Conservation (phyloP, 2,113 vertebrate genomes). For the Oreochromis aureus region DNA sequence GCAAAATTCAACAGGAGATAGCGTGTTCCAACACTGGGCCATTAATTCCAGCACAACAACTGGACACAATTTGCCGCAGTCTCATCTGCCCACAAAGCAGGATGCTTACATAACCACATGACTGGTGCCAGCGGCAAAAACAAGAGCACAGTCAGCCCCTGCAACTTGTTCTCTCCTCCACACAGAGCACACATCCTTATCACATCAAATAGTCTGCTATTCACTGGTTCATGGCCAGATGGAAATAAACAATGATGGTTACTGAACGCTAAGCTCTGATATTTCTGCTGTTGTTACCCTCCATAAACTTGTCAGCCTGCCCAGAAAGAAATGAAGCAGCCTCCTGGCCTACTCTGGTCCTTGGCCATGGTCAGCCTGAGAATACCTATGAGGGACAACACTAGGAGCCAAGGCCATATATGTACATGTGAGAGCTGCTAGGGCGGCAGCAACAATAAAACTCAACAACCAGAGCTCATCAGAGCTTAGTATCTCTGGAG, state of each 20-base stretch:
- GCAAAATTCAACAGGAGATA: constrained; percentile 7
- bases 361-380: neutral
- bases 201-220: constrained; percentile 14
- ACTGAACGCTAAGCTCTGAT: neutral
- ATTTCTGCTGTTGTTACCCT: neutral
- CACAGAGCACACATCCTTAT: constrained; percentile 35
- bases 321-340: constrained; percentile 13
- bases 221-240: constrained; percentile 26
- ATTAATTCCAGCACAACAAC: constrained; percentile 54
- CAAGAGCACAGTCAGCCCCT: constrained; percentile 35
- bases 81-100: constrained; percentile 57
- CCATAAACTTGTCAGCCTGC: neutral
- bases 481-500: neutral
- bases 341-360: neutral
- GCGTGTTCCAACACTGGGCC: neutral
- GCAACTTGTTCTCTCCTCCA: constrained; percentile 30
- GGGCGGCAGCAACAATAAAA: neutral
- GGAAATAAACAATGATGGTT: constrained; percentile 1
- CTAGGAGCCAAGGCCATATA: constrained; percentile 36
- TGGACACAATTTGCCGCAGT: constrained; percentile 49
- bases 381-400: constrained; percentile 9
- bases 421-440: constrained; percentile 16
- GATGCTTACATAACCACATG: constrained; percentile 55
- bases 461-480: neutral
- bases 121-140: constrained; percentile 45